Evolutionary conservation across 2,113 vertebrate genomes (phyloP).

Genomic region (Sporophila hypoxantha): DNA sequence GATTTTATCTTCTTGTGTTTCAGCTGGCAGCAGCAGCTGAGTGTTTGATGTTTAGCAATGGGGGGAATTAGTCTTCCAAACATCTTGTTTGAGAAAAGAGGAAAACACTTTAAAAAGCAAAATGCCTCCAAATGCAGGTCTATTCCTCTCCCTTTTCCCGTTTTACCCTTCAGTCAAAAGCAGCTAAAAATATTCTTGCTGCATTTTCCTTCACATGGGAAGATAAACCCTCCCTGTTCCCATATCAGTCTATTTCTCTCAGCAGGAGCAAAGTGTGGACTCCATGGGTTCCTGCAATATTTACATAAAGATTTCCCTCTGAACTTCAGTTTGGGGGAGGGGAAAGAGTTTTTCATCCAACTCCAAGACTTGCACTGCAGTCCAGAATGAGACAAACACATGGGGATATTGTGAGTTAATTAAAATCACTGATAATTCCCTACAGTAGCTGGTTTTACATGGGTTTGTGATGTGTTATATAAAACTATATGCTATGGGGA

Average conservation of each 20-base stretch:
- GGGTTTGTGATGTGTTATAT: neutral
- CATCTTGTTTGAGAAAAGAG: neutral
- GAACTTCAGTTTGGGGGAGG: neutral
- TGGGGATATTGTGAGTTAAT: neutral
- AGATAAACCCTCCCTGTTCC: neutral
- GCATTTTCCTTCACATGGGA: neutral
- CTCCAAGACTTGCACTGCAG: neutral
- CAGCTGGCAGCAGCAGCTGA: constrained; percentile 14
- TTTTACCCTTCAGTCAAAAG: constrained; percentile 28
- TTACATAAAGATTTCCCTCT: neutral
- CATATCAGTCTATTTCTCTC: neutral
- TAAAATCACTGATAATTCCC: neutral
- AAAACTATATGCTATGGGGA: neutral
- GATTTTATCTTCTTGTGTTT: constrained; percentile 13
- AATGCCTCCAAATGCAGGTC: neutral
- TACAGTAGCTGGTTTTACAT: neutral
- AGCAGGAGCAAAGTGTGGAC: neutral
- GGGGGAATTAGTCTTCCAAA: constrained; percentile 37
- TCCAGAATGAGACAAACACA: neutral
- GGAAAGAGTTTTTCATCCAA: neutral
- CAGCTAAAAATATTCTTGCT: constrained; percentile 37
- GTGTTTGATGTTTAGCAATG: constrained; percentile 7
- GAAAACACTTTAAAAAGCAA: constrained; percentile 31
- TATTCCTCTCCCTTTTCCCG: neutral
- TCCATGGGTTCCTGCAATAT: neutral